A percentile compares a stretch with the other conserved stretches of the same genome.
Conservation (phyloP, 2,797 vertebrate species). For the Sarcoramphus papa region DNA sequence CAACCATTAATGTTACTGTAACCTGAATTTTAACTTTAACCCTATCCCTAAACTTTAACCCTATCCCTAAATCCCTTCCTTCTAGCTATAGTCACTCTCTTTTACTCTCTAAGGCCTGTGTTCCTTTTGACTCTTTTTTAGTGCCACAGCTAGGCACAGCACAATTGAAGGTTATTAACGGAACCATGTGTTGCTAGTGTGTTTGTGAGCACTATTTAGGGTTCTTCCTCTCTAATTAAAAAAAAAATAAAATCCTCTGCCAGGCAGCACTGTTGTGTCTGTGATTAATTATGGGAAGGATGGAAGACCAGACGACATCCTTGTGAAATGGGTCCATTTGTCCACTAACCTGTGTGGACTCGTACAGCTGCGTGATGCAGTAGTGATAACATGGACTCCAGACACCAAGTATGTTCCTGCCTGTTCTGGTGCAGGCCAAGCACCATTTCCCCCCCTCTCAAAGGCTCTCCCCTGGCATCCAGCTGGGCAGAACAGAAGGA, state of each 20-base stretch:
- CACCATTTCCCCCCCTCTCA: fast-evolving
- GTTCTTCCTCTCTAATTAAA: background rate
- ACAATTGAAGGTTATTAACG: background rate
- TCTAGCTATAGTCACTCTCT: background rate
- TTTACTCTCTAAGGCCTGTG: background rate
- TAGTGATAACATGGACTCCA: background rate
- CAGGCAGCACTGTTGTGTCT: background rate
- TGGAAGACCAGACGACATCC: background rate
- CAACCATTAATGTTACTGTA: background rate
- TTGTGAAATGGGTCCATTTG: background rate
- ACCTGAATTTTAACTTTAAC: background rate
- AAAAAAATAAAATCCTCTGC: background rate
- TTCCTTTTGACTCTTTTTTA: background rate
- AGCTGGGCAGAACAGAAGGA: background rate
- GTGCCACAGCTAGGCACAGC: background rate
- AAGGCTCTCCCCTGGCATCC: background rate
- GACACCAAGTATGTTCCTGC: background rate
- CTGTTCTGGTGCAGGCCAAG: background rate
- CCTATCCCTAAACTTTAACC: background rate
- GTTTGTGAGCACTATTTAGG: background rate
- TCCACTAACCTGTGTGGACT: background rate
- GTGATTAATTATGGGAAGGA: background rate
- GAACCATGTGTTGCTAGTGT: background rate
- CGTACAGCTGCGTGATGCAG: fast-evolving
- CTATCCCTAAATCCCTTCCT: background rate